Base-by-base conservation (phyloP, 1,140 invertebrate species). In the Apis cerana region DNA sequence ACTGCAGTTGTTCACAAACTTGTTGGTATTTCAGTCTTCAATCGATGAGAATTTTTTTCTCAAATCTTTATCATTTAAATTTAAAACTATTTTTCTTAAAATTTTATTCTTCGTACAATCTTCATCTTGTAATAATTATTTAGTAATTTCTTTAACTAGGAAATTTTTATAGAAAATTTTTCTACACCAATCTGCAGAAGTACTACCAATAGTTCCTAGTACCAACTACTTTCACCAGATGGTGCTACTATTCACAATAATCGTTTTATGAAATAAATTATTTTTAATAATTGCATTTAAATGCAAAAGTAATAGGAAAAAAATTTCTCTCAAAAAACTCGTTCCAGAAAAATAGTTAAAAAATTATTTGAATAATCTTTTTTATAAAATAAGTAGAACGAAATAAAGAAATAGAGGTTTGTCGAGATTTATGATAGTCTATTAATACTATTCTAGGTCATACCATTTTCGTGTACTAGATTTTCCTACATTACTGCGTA, bases 101-200 rank as follows among this genome's bases (percentile, higher is more conserved):
- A 43, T 65, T 65, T 12, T 1, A 3, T 7, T 59, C 58, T 8
- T 33, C 13, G 3, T 3, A 43, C 1, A 3, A 33, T 33, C 17
- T 65, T 1, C 2, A 21, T 23, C 5, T 7, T 1, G 59, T n/a
- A 4, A 62, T n/a, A 1, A n/a, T 62, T 1, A 3, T 19, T 33
- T 0, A 10, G 11, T 43, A 10, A 13, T 33, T 9, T 2, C 10
- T 43, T 15, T 1, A 17, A 11, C 3, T 19, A 1, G 7, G 19
- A 8, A 59, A 11, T n/a, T 59, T 62, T 17, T 43, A 21, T 3
- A 10, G 1, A 17, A 33, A 17, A 43, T 65, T 65, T 11, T 65
- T 12, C 17, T 1, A 10, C 1, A 11, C 17, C 64, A 65, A 0
- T 0, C 1, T 33, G 62, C 15, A n/a, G 4, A n/a, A 12, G 0